Percentiles rank a stretch among this genome's conserved stretches.
phyloP scores from a whole-genome alignment of 1,140 invertebrate species.

The Protaetia brevitarsis region DNA sequence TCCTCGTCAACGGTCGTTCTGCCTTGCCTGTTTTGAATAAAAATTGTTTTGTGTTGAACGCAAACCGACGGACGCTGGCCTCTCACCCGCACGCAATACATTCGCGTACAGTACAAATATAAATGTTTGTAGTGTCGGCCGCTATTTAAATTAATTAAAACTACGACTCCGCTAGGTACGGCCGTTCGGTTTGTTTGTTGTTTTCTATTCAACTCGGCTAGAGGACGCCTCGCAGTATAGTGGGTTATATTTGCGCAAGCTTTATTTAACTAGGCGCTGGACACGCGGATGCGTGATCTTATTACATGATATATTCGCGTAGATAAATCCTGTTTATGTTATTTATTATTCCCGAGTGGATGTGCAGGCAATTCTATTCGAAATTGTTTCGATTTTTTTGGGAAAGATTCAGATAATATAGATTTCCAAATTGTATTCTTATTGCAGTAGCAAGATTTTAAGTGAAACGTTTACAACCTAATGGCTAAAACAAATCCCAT shows the following conservation, averaged over 20 bases:
- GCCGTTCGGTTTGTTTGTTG: background rate
- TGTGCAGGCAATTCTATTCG: no score
- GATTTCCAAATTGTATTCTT: no score
- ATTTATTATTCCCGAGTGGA: no score
- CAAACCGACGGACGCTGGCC: no score
- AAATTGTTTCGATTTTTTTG: no score
- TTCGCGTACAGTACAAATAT: background rate
- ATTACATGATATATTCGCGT: background rate
- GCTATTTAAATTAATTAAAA: conserved; percentile 19
- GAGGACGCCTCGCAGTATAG: background rate
- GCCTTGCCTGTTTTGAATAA: background rate
- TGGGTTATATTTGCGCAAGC: background rate
- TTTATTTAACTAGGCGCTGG: background rate
- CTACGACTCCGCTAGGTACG: no score
- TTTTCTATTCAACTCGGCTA: conserved; percentile 4
- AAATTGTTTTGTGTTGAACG: background rate
- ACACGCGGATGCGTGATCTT: background rate
- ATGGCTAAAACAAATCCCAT: no score
- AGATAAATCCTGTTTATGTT: background rate
- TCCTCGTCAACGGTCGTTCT: background rate
- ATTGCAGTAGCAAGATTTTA: no score
- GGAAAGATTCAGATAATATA: no score
- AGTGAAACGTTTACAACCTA: no score
- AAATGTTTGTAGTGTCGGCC: conserved; percentile 1
- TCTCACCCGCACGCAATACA: no score